Base-by-base conservation (phyloP, 2,797 vertebrate species). In the Hydrolagus colliei region DNA sequence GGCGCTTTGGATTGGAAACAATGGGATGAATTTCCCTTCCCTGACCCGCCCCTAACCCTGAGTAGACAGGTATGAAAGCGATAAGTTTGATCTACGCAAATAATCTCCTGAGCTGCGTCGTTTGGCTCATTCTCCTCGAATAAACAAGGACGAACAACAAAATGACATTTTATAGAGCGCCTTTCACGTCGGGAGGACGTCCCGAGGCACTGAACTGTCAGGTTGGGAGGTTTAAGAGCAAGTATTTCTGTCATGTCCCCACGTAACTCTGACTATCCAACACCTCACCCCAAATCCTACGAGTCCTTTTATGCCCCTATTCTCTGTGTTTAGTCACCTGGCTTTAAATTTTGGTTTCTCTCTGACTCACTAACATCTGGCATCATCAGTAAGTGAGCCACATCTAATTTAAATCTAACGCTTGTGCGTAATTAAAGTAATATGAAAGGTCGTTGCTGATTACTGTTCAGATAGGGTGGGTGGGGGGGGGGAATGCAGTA, bases 361-460 rank as follows among this genome's bases (percentile, higher is more conserved):
- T 52, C 68, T 41, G 71, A 18, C 32, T 35, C 18, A 20, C 79
- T 68, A 84, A 68, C 79, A 71, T 63, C 65, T 84, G 79, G 52
- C 71, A 84, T 71, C 79, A 41, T 71, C 79, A 84, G 65, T 71
- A 52, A 4, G 65, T 71, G 71, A 84, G 41, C 79, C 79, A 84
- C 52, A 68, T 18, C 79, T 41, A 68, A 82, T 82, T 68, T 41
- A 35, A 84, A 61, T 32, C 79, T 84, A 67, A 8, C 79, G 71
- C 52, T 71, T 84, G 65, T 71, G 16, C 79, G 52, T 84, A 84
- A 84, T 84, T 84, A 41, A 84, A 84, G 32, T 84, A 68, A 71
- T 84, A 71, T 84, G 22, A 84, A 84, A 84, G 63, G 27, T 84
- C 79, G 68, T 84, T 63, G 63, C 20, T 82, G 78, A 35, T 84